phyloP scores from a whole-genome alignment of 2,888 invertebrate genomes.

The Rhagium mordax region DNA sequence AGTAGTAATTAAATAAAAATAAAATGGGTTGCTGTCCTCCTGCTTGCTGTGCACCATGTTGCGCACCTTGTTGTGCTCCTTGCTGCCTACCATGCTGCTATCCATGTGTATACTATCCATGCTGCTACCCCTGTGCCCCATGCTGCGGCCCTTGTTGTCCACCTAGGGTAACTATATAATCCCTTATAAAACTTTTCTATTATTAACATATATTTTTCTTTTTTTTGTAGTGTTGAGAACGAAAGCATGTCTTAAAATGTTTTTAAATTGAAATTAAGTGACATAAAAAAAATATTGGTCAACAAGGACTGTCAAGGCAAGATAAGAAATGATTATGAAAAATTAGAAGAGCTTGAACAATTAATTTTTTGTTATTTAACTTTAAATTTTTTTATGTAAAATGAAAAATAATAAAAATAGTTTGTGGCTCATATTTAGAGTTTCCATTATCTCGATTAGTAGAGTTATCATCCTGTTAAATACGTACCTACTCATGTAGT shows the following conservation, averaged over 20 bases:
- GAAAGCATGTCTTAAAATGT: background rate
- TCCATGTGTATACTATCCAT: slow-evolving; percentile 45
- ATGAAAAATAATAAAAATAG: background rate
- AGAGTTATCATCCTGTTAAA: too few relatives aligned
- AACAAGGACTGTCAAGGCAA: slow-evolving; percentile 19
- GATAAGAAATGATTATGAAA: background rate
- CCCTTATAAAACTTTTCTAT: background rate
- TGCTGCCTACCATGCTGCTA: slow-evolving; percentile 48
- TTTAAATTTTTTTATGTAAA: background rate
- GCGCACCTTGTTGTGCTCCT: slow-evolving; percentile 52
- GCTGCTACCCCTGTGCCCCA: slow-evolving; percentile 48
- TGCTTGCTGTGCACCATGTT: slow-evolving; percentile 54
- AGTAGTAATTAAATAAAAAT: slow-evolving; percentile 18
- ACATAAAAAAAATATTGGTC: background rate
- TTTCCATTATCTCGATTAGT: too few relatives aligned
- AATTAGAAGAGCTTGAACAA: background rate
- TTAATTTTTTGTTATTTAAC: background rate
- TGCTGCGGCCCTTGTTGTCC: slow-evolving; percentile 45
- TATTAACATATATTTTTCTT: background rate
- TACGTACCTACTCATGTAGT: too few relatives aligned
- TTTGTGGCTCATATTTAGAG: slow-evolving; percentile 1
- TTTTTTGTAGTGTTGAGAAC: slow-evolving; percentile 9
- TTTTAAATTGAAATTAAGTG: background rate
- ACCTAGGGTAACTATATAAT: slow-evolving; percentile 31
- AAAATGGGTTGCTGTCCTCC: slow-evolving; percentile 51